phyloP scores from a whole-genome alignment of 2,113 vertebrate species.

The Pygathrix nemaeus region DNA sequence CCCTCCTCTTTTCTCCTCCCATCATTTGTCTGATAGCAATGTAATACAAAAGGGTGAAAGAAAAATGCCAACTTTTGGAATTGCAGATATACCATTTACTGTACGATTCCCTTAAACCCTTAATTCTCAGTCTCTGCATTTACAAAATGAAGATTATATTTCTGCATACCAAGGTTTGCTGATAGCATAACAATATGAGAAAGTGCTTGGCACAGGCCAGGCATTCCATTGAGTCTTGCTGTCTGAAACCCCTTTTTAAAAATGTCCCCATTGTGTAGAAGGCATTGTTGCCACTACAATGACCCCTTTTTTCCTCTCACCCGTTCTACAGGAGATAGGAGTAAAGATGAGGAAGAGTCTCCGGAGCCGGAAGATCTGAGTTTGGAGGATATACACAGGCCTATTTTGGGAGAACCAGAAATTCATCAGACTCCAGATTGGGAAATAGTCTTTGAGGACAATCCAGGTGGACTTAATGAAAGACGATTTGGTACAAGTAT shows the following conservation, averaged over 20 bases:
- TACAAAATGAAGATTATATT: not conserved
- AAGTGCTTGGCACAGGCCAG: not conserved
- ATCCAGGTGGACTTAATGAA: conserved; percentile 48
- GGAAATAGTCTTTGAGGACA: conserved; percentile 68
- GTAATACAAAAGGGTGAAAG: not conserved
- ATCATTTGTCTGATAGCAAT: not conserved
- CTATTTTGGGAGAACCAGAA: conserved; percentile 51
- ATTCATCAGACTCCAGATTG: conserved; percentile 66
- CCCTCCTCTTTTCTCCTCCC: not conserved
- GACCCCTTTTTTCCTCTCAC: not conserved
- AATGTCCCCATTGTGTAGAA: not conserved
- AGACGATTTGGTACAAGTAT: conserved; percentile 43
- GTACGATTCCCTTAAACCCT: not conserved
- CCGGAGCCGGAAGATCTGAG: conserved; percentile 44
- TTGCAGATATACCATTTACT: not conserved
- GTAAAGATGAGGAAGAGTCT: conserved; percentile 62
- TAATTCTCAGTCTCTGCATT: not conserved
- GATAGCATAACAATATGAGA: not conserved
- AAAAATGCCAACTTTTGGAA: not conserved
- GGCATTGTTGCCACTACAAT: not conserved
- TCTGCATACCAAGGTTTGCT: not conserved
- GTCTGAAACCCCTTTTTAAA: not conserved
- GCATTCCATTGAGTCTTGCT: not conserved
- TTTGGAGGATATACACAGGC: not conserved
- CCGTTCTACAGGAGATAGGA: conserved; percentile 61